Evolutionary conservation across 1,140 invertebrate genomes (phyloP), one percentile per base, ranked within the genome.

Genomic region (Lanistes nyassanus): DNA sequence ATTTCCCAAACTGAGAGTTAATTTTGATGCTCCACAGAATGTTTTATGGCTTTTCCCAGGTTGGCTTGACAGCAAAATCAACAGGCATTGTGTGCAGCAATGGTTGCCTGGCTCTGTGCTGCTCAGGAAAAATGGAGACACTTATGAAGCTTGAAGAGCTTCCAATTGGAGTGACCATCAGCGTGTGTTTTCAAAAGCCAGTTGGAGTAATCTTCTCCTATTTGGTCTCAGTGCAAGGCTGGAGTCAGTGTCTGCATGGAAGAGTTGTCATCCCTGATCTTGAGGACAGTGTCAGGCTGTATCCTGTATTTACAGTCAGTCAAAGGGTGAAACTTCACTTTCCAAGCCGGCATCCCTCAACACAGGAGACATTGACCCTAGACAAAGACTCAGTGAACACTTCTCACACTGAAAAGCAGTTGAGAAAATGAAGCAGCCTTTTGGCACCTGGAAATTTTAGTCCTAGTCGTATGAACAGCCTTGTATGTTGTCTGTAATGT

Each of bases 271-370:
- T 85, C 29, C 67, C 72, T 23, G 78, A 84, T 36, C 69, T 76
- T 19, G 69, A 73, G 29, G 70, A 74, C 29, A 78, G 67, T 23
- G 73, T 79, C 55, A 66, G 51, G 53, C 31, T 82, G 13, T 79
- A 80, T 71, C 86, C 86, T 36, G 86, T 86, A n/a, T 87, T 87
- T 78, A 87, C 86, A 51, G 85, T 87, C 34, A 87, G 85, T 71
- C 85, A 86, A 36, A 76, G 83, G 62, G 85, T 87, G 1, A 86
- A 86, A 77, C 80, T 87, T 77, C 83, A 84, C 58, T 86, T 87
- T 71, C 83, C 85, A 34, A 81, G 79, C 5, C 1, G 9, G 5
- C 42, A 47, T 9, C 19, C 9, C 42, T 47, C 42, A 47, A 47
- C 42, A 6, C 42, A 47, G 19, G 42, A 47, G 42, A 16, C 42